phyloP scores from a whole-genome alignment of 1,140 invertebrate species.

The Halotydeus destructor region DNA sequence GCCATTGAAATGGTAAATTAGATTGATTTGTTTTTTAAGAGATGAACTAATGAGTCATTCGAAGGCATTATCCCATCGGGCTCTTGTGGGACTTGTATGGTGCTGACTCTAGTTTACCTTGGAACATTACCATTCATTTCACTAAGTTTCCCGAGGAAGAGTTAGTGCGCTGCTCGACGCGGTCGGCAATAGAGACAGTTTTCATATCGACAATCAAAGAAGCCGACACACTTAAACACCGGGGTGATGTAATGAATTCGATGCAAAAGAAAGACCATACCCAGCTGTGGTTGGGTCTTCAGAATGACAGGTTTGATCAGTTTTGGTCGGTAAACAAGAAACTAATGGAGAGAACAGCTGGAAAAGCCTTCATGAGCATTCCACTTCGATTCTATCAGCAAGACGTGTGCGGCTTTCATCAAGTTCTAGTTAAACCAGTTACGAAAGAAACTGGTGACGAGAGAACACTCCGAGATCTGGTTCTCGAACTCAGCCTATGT shows the following conservation, averaged over 20 bases:
- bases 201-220: conserved; percentile 93
- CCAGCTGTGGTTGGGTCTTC: conserved; percentile 78
- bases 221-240: conserved; percentile 87
- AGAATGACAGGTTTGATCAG: conserved; percentile 96
- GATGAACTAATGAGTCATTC: conserved; percentile 16
- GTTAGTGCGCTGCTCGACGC: conserved; percentile 31
- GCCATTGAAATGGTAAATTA: conserved; percentile 58
- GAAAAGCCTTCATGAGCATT: conserved; percentile 70
- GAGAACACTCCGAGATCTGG: conserved; percentile 21
- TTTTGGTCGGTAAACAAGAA: conserved; percentile 92
- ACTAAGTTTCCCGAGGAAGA: conserved; percentile 34
- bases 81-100: conserved; percentile 67
- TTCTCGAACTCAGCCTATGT: conserved; percentile 18
- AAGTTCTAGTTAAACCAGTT: conserved; percentile 44
- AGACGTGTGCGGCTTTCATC: conserved; percentile 26
- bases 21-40: conserved; percentile 1
- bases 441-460: conserved; percentile 21
- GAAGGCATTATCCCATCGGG: conserved; percentile 80
- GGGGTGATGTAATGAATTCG: conserved; percentile 63
- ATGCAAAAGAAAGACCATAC: conserved; percentile 98
- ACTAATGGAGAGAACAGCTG: conserved; percentile 54
- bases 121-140: conserved; percentile 87
- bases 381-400: conserved; percentile 60
- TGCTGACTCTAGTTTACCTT: conserved; percentile 45
- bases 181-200: conserved; percentile 71